Conservation (phyloP, 2,113 vertebrate species). For the Scolopax mira region DNA sequence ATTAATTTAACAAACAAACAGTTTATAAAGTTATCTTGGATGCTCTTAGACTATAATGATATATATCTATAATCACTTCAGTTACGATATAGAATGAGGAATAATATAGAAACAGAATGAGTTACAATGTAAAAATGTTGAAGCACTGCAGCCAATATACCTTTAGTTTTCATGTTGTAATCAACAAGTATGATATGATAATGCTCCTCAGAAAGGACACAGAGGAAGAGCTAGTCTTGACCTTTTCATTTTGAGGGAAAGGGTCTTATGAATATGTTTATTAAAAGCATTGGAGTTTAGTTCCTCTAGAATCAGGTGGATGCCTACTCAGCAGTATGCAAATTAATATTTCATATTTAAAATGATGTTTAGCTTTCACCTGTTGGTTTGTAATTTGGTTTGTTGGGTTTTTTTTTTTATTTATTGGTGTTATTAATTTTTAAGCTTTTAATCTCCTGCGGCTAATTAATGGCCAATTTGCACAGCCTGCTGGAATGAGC, state of each 20-base stretch:
- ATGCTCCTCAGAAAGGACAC: conserved; percentile 47
- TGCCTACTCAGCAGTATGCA: neutral
- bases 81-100: neutral
- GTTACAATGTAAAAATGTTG: neutral
- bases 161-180: conserved; percentile 25
- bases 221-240: conserved; percentile 28
- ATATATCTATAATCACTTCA: conserved; percentile 36
- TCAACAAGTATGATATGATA: conserved; percentile 49
- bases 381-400: neutral
- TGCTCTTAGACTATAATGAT: conserved; percentile 4
- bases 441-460: neutral
- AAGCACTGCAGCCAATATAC: conserved; percentile 10
- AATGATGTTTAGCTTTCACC: neutral
- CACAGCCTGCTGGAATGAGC: neutral
- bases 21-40: neutral
- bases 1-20: neutral
- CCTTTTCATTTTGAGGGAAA: conserved; percentile 51
- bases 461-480: neutral
- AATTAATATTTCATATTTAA: neutral
- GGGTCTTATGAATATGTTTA: conserved; percentile 32
- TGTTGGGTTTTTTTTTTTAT: neutral
- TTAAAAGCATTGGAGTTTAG: neutral
- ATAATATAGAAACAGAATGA: neutral
- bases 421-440: neutral
- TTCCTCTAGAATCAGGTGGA: neutral